Evolutionary conservation across 1,140 invertebrate genomes (phyloP).

Genomic region (Cydia fagiglandana): DNA sequence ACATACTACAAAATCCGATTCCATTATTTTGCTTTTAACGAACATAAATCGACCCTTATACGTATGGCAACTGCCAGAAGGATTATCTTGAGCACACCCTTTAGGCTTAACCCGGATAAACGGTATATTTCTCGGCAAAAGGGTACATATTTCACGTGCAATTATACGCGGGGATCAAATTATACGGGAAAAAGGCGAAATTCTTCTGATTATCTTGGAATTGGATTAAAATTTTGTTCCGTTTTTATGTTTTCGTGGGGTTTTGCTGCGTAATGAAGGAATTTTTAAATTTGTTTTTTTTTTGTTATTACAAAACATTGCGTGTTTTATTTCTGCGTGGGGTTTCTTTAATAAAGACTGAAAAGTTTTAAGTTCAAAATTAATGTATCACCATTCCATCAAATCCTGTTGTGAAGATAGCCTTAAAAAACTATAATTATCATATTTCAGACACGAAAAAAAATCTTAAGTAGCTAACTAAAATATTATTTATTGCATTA

Average conservation of each 20-base stretch:
- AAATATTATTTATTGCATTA: too few species aligned
- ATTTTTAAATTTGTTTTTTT: too few species aligned
- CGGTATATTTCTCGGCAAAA: constrained; percentile 16
- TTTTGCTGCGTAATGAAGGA: neutral
- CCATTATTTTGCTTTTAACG: constrained; percentile 17
- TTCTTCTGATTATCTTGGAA: neutral
- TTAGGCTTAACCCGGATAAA: constrained; percentile 23
- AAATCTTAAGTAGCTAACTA: too few species aligned
- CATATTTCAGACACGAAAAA: too few species aligned
- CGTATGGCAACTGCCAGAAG: constrained; percentile 12
- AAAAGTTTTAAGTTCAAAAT: too few species aligned
- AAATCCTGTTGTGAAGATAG: too few species aligned
- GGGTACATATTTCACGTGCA: constrained; percentile 4
- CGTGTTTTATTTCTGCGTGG: too few species aligned
- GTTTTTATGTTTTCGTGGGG: neutral
- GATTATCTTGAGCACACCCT: constrained; percentile 27
- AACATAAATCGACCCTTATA: constrained; percentile 10
- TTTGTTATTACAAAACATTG: too few species aligned
- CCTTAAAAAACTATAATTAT: too few species aligned
- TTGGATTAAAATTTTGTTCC: neutral
- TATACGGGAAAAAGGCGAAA: neutral
- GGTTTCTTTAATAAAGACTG: too few species aligned
- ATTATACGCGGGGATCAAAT: constrained; percentile 27
- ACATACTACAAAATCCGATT: neutral
- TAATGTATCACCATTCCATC: too few species aligned